phyloP scores from a whole-genome alignment of 2,113 vertebrate genomes.

The Mesoclemmys tuberculata region DNA sequence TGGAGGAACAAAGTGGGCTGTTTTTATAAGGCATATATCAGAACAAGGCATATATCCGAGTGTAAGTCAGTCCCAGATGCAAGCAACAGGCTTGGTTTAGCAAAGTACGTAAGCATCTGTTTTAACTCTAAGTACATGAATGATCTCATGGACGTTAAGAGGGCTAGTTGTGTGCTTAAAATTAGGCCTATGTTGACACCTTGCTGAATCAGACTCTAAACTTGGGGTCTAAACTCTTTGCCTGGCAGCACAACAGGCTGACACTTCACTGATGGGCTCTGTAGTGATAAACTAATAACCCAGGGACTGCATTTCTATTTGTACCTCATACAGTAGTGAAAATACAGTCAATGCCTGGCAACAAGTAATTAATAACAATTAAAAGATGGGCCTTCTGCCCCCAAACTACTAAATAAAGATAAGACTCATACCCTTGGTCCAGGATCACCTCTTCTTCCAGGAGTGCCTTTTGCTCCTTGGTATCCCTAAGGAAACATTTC shows the following conservation, averaged over 20 bases:
- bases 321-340: neutral
- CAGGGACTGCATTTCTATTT: neutral
- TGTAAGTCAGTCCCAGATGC: too few relatives aligned
- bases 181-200: too few relatives aligned
- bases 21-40: too few relatives aligned
- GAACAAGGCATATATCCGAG: too few relatives aligned
- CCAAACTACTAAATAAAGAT: neutral
- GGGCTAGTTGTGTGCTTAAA: too few relatives aligned
- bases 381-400: too few relatives aligned
- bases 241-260: neutral
- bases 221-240: neutral
- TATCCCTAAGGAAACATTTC: constrained; percentile 75
- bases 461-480: constrained; percentile 82
- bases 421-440: constrained; percentile 75
- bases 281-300: neutral
- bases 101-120: too few relatives aligned
- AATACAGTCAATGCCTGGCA: neutral
- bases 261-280: neutral
- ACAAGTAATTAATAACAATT: neutral
- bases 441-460: constrained; percentile 78
- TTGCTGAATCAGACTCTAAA: neutral
- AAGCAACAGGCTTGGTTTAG: too few relatives aligned
- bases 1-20: too few relatives aligned
- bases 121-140: too few relatives aligned
- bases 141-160: too few relatives aligned